phyloP scores from a whole-genome alignment of 2,113 vertebrate species.

The Hippopotamus amphibius region DNA sequence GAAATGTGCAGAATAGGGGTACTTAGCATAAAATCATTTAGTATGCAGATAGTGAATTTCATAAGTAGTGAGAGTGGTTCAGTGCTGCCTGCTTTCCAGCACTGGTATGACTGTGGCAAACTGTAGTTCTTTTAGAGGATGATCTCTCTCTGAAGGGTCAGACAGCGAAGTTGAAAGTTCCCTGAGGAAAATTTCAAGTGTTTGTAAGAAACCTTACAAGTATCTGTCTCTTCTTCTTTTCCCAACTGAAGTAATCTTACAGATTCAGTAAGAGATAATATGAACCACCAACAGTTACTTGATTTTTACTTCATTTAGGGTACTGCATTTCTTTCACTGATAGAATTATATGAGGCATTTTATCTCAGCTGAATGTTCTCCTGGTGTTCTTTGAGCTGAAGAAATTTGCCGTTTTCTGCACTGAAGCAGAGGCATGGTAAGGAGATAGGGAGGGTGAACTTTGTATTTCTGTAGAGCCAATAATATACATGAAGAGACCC shows the following conservation, averaged over 20 bases:
- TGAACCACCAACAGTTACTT: not conserved
- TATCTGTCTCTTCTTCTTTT: constrained; percentile 56
- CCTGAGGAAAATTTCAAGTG: constrained; percentile 73
- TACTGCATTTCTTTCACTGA: not conserved
- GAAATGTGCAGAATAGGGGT: not conserved
- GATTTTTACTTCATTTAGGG: not conserved
- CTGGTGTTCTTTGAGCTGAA: constrained; percentile 19
- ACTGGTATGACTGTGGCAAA: constrained; percentile 30
- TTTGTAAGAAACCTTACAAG: constrained; percentile 74
- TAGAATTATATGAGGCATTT: not conserved
- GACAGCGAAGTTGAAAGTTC: constrained; percentile 59
- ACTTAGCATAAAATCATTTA: not conserved
- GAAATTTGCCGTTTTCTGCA: constrained; percentile 28
- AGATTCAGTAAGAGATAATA: constrained; percentile 49
- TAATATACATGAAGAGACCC: not conserved
- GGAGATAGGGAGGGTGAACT: not conserved
- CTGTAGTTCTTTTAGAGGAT: constrained; percentile 67
- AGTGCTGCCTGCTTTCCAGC: constrained; percentile 2
- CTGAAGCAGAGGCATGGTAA: not conserved
- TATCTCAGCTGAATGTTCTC: not conserved
- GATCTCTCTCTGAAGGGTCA: constrained; percentile 60
- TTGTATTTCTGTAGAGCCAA: not conserved
- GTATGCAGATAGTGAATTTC: constrained; percentile 52
- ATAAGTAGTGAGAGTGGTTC: not conserved
- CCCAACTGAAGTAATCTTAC: constrained; percentile 53